Base-by-base conservation (phyloP, 53 echinoderm and acorn worm genomes). In the Astropecten irregularis region DNA sequence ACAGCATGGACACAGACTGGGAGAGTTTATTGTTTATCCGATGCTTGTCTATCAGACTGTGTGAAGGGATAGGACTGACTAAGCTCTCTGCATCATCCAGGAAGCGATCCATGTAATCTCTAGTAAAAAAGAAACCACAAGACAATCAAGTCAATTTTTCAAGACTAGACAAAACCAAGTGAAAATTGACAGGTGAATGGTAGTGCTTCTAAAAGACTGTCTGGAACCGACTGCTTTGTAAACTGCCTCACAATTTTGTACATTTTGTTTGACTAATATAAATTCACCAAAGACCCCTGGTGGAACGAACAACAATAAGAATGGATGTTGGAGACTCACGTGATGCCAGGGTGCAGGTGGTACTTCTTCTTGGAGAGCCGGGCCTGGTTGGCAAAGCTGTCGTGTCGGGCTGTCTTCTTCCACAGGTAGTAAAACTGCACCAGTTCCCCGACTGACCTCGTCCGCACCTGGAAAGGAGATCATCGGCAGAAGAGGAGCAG, bases 61-160 rank as follows among this genome's bases (percentile, higher is more conserved):
- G 95, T 33, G 92, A 88, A 16, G 92, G 95, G 52, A 93, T 90
- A 33, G 95, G 95, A 40, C 95, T 92, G 34, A 88, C 73, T 9
- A 93, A 76, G 77, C 82, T 91, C 82, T 96, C 96, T 5, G 91
- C 82, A 69, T 96, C 96, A 64, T 96, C 96, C 63, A 96, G 34
- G 81, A 96, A 96, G 47, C 92, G 70, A 54, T 93, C 96, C 96
- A 96, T 96, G 82, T 96, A 96, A 66, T 96, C 93, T 51, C 96
- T 93, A 69, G 1, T 15, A 71, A 56, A 47, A 51, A 9, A 68
- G 69, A 23, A 49, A 18, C n/a, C n/a, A n/a, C n/a, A n/a, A n/a
- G n/a, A n/a, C n/a, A n/a, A n/a, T n/a, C n/a, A n/a, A n/a, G n/a
- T n/a, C n/a, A n/a, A n/a, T n/a, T n/a, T n/a, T n/a, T 57, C 18